A percentile compares a stretch with the other conserved stretches of the same genome.
Evolutionary conservation across 2,113 vertebrate species (phyloP).

Genomic region (Pedetes capensis): DNA sequence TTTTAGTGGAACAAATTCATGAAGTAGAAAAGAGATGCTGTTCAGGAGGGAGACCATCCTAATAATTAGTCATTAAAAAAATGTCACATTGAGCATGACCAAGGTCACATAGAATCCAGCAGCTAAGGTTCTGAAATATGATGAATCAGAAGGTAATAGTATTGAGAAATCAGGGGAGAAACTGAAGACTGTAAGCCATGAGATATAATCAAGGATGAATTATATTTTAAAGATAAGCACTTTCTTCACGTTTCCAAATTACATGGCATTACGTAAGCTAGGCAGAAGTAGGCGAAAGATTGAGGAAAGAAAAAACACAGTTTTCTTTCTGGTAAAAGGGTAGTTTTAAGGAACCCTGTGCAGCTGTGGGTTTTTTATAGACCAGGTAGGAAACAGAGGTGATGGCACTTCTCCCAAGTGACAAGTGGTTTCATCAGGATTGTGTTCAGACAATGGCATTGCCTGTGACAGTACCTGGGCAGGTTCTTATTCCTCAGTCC

Average conservation of each 20-base stretch:
- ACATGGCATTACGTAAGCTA: background rate
- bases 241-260: background rate
- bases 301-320: background rate
- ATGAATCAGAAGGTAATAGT: background rate
- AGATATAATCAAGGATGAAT: background rate
- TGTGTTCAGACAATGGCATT: background rate
- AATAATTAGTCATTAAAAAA: constrained; percentile 33
- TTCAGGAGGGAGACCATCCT: background rate
- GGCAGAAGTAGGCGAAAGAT: background rate
- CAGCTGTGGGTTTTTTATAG: background rate
- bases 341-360: background rate
- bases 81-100: background rate
- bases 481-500: background rate
- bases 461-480: background rate
- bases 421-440: background rate
- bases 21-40: constrained; percentile 3
- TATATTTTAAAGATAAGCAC: background rate
- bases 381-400: background rate
- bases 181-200: background rate
- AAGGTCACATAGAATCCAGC: background rate
- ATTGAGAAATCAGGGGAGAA: background rate
- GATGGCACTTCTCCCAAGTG: background rate
- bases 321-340: background rate
- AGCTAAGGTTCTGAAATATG: background rate
- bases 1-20: constrained; percentile 32